Base-by-base conservation (phyloP, 2,888 invertebrate genomes). In the Bombyx huttoni region DNA sequence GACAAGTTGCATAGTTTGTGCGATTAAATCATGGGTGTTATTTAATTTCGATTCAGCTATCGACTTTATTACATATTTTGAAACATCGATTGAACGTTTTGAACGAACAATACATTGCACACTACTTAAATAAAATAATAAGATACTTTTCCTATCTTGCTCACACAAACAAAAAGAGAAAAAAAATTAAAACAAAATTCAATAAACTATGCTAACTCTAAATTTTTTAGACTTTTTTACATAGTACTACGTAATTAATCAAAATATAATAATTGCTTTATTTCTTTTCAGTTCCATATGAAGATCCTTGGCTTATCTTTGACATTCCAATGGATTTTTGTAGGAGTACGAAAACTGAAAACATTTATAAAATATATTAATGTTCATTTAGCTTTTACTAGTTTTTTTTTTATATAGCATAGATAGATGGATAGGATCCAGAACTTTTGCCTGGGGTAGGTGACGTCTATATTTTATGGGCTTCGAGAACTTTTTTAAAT, bases 321-420 rank as follows among this genome's bases (percentile, higher is more conserved):
- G 96, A 94, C 92, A 94, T 93, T 51, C 94, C 93, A 65, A 96
- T 94, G 49, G 94, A 91, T 76, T 94, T 94, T 67, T 94, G 91
- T 79, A 96, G 91, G 34, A 95, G 83, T 60, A 93, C 78, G 77
- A 92, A 94, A 84, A 96, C 96, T 96, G 90, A 58, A 91, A 91
- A 57, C 24, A 24, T n/a, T n/a, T n/a, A n/a, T 10, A 40, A 40
- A 12, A 40, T 40, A 10, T 40, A 40, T 40, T 40, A 40, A 10
- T 40, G 7, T 40, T 24, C 8, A 40, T 40, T 12, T 40, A 1
- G 8, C 40, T 40, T 10, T 10, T 10, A 40, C 12, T 40, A 35
- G 7, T 40, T 40, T 3, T 5, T 40, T 40, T 12, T 8, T 46
- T 34, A 50, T 45, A 50, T 24, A 13, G 5, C 8, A 8, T 24